These are phyloP conservation scores for Tamandua tetradactyla DNA, from an alignment of 2,797 vertebrate genomes.

Conservation along the genomic window DNA sequence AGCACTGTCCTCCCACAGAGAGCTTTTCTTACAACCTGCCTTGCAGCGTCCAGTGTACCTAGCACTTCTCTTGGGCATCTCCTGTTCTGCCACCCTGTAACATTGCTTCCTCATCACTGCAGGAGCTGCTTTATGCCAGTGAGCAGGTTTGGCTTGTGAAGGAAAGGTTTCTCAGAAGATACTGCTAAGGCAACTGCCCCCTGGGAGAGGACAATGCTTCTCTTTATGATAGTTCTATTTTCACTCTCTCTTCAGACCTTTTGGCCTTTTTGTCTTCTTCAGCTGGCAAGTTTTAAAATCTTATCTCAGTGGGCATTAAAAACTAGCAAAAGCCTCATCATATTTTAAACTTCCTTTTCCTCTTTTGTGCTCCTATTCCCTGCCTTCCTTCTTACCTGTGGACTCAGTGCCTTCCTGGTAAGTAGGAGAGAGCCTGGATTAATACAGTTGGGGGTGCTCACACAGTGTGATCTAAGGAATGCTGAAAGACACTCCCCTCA, in stretches of 20 bases:
- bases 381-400: neutral
- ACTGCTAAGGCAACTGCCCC: neutral
- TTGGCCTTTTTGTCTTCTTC: neutral
- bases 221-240: neutral
- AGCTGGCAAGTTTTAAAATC: neutral
- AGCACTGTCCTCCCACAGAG: rapidly evolving
- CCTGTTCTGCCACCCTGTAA: rapidly evolving
- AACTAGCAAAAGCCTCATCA: neutral
- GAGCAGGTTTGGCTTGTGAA: neutral
- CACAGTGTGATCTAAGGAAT: neutral
- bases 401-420: neutral
- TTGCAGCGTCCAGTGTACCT: rapidly evolving
- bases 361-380: neutral
- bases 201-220: neutral
- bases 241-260: neutral
- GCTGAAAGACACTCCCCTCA: neutral
- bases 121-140: neutral
- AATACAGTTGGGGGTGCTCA: no score
- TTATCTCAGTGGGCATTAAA: neutral
- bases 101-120: neutral
- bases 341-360: neutral
- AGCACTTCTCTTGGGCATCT: neutral
- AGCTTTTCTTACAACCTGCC: no score
- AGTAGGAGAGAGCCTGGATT: neutral
- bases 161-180: neutral